These are phyloP conservation scores for Psix sp. DNA, from an alignment of 1,140 invertebrate genomes.

Conservation along the genomic window DNA sequence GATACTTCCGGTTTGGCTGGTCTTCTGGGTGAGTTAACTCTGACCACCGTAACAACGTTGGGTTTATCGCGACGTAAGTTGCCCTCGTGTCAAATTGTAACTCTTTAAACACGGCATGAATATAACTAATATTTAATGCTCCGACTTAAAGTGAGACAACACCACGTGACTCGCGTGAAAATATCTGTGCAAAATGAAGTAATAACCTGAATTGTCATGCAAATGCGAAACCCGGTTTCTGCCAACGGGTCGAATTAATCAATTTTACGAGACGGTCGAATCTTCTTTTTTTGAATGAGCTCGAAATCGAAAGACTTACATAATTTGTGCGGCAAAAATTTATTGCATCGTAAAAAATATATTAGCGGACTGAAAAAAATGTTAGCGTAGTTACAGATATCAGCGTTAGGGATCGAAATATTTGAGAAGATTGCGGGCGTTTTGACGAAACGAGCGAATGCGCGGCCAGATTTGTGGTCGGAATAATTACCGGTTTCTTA, in stretches of 20 bases:
- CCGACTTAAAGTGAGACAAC: background rate
- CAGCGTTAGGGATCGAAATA: constrained; percentile 9
- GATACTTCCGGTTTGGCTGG: constrained; percentile 52
- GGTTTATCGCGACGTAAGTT: constrained; percentile 13
- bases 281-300: too few species aligned
- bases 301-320: constrained; percentile 16
- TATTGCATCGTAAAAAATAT: constrained; percentile 48
- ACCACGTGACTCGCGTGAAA: constrained; percentile 20
- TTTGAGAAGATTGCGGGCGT: constrained; percentile 26
- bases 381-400: constrained; percentile 24
- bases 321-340: constrained; percentile 35
- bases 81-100: constrained; percentile 20
- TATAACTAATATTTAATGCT: constrained; percentile 36
- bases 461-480: constrained; percentile 47
- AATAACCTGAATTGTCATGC: constrained; percentile 39
- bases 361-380: constrained; percentile 23
- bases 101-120: constrained; percentile 40
- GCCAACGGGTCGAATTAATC: constrained; percentile 22
- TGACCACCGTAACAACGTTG: constrained; percentile 46
- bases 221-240: constrained; percentile 23
- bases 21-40: constrained; percentile 23
- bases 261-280: constrained; percentile 25
- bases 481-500: constrained; percentile 62
- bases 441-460: constrained; percentile 45
- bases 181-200: constrained; percentile 29